These are phyloP conservation scores for Otolemur garnettii DNA, from an alignment of 2,113 vertebrate genomes.

Conservation along the genomic window DNA sequence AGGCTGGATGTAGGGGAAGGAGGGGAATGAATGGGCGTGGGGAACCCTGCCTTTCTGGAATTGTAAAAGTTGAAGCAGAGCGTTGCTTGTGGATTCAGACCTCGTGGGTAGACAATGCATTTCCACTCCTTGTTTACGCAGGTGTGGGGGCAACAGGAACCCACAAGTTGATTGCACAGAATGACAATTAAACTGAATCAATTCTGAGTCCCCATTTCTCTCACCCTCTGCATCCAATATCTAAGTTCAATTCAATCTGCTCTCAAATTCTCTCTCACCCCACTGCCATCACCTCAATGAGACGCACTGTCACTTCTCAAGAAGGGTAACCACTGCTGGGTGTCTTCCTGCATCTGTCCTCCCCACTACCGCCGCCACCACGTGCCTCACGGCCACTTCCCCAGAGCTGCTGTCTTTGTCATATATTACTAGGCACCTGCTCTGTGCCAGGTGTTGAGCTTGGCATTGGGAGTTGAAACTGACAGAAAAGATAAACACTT, in stretches of 20 bases:
- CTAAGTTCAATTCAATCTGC: not conserved
- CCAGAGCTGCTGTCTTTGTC: not conserved
- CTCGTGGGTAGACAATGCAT: rapidly evolving
- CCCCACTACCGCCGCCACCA: too few species aligned
- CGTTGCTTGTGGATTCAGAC: not conserved
- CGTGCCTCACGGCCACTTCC: not conserved
- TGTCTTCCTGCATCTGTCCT: not conserved
- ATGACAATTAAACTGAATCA: not conserved
- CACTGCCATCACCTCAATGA: not conserved
- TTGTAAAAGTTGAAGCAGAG: not conserved
- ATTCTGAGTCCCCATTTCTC: not conserved
- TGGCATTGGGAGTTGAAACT: not conserved
- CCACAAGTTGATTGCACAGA: rapidly evolving
- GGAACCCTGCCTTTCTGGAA: not conserved
- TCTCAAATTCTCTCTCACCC: not conserved
- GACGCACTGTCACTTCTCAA: not conserved
- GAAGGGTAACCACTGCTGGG: not conserved
- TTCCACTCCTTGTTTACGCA: rapidly evolving
- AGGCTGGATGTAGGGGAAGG: not conserved
- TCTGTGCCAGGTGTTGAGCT: not conserved
- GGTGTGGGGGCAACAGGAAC: rapidly evolving
- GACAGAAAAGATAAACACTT: not conserved
- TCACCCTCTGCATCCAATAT: too few species aligned
- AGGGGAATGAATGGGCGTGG: not conserved
- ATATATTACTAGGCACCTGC: not conserved